Base-by-base conservation (phyloP, 2,888 invertebrate genomes). In the Agrotis clavis region DNA sequence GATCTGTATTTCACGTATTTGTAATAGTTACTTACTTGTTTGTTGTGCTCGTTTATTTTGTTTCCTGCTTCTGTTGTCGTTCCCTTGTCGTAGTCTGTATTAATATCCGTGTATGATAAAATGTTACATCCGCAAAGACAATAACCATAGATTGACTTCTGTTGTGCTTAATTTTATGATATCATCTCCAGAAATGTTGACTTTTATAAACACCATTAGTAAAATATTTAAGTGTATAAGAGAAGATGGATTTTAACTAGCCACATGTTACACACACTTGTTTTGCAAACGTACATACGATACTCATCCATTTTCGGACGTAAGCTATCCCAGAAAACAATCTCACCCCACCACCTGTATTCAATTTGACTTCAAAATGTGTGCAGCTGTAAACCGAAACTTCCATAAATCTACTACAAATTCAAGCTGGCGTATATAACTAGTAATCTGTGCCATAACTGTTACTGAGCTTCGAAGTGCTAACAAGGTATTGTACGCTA, bases 21-120 rank as follows among this genome's bases (percentile, higher is more conserved):
- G 47, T 14, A 14, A 41, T 61, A 19, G 7, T 64, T 48, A 41
- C 50, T 30, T 53, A 19, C 13, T 62, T 66, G 21, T 50, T 45
- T 61, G 47, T 47, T 72, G 19, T 47, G 16, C 45, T 54, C 48
- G 41, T 35, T 47, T 25, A 11, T 60, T 62, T 66, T 13, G 48
- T 65, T 80, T 65, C 69, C 60, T 67, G 54, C 18, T 66, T 60
- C 56, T 57, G n/a, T 57, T 54, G 62, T 66, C 30, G 47, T 63
- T 73, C 71, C 63, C 67, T 73, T 57, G 63, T 74, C 19, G 14
- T 51, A 35, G 41, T 53, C 53, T 67, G 53, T 53, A 59, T 54
- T 65, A 71, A 72, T 83, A 71, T 79, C 71, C 76, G 63, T 60
- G 60, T 25, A 35, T 56, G 19, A 51, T 70, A 62, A 41, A 19